These are phyloP conservation scores for Tridacna gigas DNA, from an alignment of 2,888 invertebrate species.

Conservation along the genomic window DNA sequence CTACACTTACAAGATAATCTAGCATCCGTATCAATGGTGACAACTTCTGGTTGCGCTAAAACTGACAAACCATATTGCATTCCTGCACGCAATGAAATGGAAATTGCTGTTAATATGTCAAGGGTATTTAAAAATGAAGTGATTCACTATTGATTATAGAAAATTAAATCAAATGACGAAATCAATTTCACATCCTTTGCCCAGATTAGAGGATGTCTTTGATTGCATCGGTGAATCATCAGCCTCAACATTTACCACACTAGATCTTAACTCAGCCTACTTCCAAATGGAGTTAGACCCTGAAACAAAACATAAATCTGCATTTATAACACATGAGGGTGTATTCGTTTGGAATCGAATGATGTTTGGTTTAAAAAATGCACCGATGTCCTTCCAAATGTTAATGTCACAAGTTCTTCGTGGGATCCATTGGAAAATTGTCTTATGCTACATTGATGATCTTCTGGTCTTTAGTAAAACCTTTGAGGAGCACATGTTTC, in stretches of 20 bases:
- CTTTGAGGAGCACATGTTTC: conserved; percentile 63
- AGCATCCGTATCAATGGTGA: not conserved
- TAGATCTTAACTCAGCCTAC: conserved; percentile 55
- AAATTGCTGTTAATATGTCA: conserved; percentile 23
- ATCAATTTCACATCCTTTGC: conserved; percentile 63
- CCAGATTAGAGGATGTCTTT: conserved; percentile 61
- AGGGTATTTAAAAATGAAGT: conserved; percentile 10
- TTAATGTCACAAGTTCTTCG: conserved; percentile 59
- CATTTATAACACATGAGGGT: conserved; percentile 63
- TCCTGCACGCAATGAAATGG: conserved; percentile 26
- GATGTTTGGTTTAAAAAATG: conserved; percentile 62
- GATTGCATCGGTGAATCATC: conserved; percentile 51
- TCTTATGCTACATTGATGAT: conserved; percentile 67
- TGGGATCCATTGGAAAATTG: conserved; percentile 67
- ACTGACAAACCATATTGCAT: conserved; percentile 16
- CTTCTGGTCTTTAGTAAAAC: conserved; percentile 57
- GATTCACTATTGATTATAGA: conserved; percentile 62
- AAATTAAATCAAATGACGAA: conserved; percentile 58
- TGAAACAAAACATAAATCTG: conserved; percentile 62
- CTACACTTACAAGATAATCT: conserved; percentile 30
- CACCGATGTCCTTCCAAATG: conserved; percentile 60
- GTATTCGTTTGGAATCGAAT: conserved; percentile 54
- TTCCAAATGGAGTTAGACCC: conserved; percentile 57
- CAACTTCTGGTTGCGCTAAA: conserved; percentile 38
- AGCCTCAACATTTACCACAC: conserved; percentile 48